phyloP scores from a whole-genome alignment of 2,113 vertebrate genomes.

The Xiphias gladius region DNA sequence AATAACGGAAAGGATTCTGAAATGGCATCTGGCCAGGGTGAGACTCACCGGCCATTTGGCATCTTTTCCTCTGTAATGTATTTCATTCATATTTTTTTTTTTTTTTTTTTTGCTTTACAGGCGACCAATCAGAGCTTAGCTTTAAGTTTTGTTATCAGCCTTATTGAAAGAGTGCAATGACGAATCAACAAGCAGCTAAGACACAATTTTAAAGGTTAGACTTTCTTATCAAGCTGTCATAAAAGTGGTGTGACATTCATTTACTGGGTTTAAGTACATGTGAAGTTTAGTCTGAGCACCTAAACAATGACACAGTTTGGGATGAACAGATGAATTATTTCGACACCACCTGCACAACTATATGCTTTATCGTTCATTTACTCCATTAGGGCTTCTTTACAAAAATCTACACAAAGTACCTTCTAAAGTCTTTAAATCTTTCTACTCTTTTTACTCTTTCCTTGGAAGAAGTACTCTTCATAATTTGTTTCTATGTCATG shows the following conservation, averaged over 20 bases:
- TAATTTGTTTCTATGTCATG: constrained; percentile 1
- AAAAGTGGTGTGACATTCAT: constrained; percentile 73
- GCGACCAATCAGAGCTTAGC: constrained; percentile 43
- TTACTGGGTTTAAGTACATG: constrained; percentile 57
- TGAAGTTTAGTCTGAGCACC: constrained; percentile 40
- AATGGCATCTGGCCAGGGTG: neutral
- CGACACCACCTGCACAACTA: constrained; percentile 41
- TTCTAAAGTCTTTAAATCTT: constrained; percentile 27
- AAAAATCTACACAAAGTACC: constrained; percentile 52
- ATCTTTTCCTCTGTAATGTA: constrained; percentile 34
- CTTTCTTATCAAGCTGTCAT: constrained; percentile 56
- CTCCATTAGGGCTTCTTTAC: constrained; percentile 32
- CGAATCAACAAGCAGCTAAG: constrained; percentile 42
- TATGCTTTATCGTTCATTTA: constrained; percentile 32
- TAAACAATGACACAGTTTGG: constrained; percentile 37
- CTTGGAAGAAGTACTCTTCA: neutral
- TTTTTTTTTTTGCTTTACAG: neutral
- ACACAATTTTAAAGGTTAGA: constrained; percentile 32
- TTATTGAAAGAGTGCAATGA: constrained; percentile 41
- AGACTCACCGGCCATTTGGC: constrained; percentile 22
- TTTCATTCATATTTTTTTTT: constrained; percentile 14
- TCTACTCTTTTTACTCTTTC: constrained; percentile 9
- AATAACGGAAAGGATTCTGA: constrained; percentile 34
- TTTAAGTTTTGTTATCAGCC: constrained; percentile 11
- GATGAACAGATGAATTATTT: constrained; percentile 45